Percentiles rank a stretch among this genome's conserved stretches.
Conservation (phyloP, 2,113 vertebrate genomes). For the Tauraco erythrolophus region DNA sequence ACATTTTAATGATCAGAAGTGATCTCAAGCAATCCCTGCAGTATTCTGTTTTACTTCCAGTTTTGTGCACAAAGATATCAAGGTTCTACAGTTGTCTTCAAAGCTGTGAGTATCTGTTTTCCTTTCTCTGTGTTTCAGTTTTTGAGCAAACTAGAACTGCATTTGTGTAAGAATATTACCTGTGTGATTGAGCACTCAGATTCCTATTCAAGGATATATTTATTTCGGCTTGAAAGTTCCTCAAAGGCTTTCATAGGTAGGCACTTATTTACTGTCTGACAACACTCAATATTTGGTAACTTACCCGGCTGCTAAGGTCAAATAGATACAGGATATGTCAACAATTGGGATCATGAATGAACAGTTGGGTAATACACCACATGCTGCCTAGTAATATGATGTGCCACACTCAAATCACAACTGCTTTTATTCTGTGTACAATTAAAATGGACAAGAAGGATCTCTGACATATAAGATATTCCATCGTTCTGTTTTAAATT, state of each 20-base stretch:
- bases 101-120: not conserved
- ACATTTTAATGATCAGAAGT: not conserved
- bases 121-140: not conserved
- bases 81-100: not conserved
- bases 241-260: not conserved
- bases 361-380: not conserved
- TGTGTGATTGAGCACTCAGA: not conserved
- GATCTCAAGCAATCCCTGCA: not conserved
- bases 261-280: not conserved
- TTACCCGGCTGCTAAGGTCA: not conserved
- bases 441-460: conserved; percentile 41
- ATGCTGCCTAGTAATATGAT: not conserved
- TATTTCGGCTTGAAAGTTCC: not conserved
- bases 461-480: conserved; percentile 23
- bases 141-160: not conserved
- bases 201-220: not conserved
- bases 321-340: not conserved
- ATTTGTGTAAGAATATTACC: not conserved
- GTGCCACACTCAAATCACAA: conserved; percentile 24
- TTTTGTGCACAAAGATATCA: not conserved
- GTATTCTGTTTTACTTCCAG: not conserved
- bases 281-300: conserved; percentile 7
- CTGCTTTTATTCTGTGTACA: conserved; percentile 50
- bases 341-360: not conserved
- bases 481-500: conserved; percentile 59